Evolutionary conservation across 2,797 vertebrate species (phyloP), one percentile per base, ranked within the genome.

Genomic region (Sciaenops ocellatus): DNA sequence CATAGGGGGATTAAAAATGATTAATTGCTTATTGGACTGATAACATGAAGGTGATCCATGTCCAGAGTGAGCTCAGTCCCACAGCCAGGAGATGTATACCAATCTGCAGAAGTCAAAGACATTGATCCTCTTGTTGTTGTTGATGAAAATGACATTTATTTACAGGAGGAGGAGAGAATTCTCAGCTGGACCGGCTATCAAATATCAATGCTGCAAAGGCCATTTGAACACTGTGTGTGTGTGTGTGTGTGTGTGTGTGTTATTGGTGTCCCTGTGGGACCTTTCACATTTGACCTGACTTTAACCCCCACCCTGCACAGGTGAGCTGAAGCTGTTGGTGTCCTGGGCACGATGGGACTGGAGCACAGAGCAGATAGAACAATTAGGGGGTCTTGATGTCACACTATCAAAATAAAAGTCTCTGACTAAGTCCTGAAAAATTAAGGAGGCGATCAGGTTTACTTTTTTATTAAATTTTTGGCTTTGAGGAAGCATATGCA

Each of bases 121-220:
- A 61, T 8, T 5, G 11, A 55, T 74, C 24, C 15, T 20, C 24
- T 61, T 28, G 56, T 62, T 28, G 56, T 62, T 84, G 73, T 52
- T 87, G 57, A 80, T 79, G 13, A 88, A 87, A 69, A 13, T 3
- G 41, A 16, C n/a, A 75, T 73, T 85, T 85, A 67, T 76, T 15
- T 62, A 61, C 50, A 70, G 28, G 15, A 34, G 34, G 50, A 71
- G n/a, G 38, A 46, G 4, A 46, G 4, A 57, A 20, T 12, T 73
- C 44, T 72, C 42, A 57, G 54, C 72, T 70, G 57, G 47, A 44
- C 30, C 7, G 30, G 44, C 15, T 76, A 78, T 79, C 72, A 69
- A 46, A 73, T 87, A 74, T 78, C 62, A 46, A 48, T 41, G 46
- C n/a, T 77, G 47, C 73, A 83, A 42, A 74, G 17, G 12, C 57